These are phyloP conservation scores for Galeopsomyia nigrocyanea DNA, from an alignment of 2,888 invertebrate species.

Conservation along the genomic window DNA sequence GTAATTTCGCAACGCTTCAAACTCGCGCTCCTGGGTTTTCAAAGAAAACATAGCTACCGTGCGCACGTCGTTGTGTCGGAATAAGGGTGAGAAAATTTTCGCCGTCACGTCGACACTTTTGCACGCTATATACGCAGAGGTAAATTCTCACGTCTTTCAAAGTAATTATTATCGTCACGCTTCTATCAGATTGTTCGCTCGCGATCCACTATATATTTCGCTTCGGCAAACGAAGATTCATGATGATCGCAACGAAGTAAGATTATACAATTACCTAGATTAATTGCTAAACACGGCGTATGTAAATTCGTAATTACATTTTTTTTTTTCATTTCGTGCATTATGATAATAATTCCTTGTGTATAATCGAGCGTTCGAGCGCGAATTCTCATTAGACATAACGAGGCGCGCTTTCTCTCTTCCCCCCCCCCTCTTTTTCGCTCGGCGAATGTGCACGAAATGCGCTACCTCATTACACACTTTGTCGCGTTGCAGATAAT, in stretches of 20 bases:
- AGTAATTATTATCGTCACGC: too few species aligned
- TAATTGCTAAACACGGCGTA: too few species aligned
- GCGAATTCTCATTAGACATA: background rate
- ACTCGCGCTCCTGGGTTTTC: background rate
- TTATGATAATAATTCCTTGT: too few species aligned
- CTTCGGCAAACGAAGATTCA: too few species aligned
- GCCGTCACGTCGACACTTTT: constrained; percentile 17
- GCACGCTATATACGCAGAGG: background rate
- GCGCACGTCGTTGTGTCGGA: background rate
- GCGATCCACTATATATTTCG: too few species aligned
- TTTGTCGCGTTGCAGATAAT: constrained; percentile 15
- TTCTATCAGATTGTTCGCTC: too few species aligned
- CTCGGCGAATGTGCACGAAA: background rate
- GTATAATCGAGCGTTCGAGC: background rate
- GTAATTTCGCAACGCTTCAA: constrained; percentile 23
- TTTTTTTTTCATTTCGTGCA: too few species aligned
- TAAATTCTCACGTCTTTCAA: background rate
- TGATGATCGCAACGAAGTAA: too few species aligned
- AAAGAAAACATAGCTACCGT: constrained; percentile 20
- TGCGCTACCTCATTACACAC: constrained; percentile 6
- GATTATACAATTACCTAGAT: too few species aligned
- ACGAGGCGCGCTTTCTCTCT: background rate
- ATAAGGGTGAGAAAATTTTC: constrained; percentile 13
- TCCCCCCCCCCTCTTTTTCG: too few species aligned
- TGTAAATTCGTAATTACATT: too few species aligned